Evolutionary conservation across 2,113 vertebrate genomes (phyloP).

Genomic region (Sigmodon hispidus): DNA sequence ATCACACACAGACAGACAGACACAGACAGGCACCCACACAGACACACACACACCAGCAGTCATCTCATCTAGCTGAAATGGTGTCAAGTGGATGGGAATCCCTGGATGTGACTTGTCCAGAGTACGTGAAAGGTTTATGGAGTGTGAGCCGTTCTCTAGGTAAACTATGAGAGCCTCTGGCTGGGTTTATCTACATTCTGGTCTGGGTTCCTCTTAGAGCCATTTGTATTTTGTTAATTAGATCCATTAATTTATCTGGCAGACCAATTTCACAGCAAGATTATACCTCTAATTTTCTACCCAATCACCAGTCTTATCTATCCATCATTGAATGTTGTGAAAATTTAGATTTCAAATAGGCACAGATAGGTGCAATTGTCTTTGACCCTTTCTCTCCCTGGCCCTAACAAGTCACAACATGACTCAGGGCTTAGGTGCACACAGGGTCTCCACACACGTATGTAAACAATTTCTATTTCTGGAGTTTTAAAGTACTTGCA

Average conservation of each 20-base stretch:
- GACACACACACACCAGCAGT: not conserved
- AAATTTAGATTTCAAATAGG: conserved; percentile 57
- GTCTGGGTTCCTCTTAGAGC: conserved; percentile 47
- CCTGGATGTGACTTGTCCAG: not conserved
- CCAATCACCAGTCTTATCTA: conserved; percentile 14
- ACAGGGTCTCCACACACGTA: conserved; percentile 32
- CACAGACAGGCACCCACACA: not conserved
- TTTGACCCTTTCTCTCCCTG: not conserved
- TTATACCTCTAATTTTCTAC: conserved; percentile 43
- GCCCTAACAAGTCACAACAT: conserved; percentile 45
- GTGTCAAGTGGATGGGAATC: not conserved
- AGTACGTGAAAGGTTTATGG: not conserved
- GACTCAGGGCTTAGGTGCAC: conserved; percentile 42
- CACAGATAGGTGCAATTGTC: not conserved
- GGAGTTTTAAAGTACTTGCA: not conserved
- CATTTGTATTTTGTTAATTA: conserved; percentile 65
- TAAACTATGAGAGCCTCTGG: not conserved
- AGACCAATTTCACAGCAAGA: conserved; percentile 62
- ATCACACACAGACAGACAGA: not conserved
- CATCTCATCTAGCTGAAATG: not conserved
- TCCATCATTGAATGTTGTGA: conserved; percentile 39
- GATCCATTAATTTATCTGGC: not conserved
- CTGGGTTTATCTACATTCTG: conserved; percentile 44
- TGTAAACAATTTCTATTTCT: conserved; percentile 42
- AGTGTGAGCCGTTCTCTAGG: not conserved